Base-by-base conservation (phyloP, 2,888 invertebrate species). In the Microdon myrmicae region DNA sequence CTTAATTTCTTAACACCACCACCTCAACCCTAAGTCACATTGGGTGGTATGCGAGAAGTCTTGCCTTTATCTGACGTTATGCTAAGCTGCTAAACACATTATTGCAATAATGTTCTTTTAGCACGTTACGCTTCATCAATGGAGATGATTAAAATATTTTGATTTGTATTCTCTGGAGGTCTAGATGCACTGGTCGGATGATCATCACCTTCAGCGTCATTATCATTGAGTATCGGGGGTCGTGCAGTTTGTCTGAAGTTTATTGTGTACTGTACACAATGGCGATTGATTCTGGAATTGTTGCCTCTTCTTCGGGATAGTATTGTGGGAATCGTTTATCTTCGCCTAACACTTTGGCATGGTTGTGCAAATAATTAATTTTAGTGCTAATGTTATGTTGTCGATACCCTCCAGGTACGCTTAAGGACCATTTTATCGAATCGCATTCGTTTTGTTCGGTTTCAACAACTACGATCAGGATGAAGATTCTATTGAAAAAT, bases 81-180 rank as follows among this genome's bases (percentile, higher is more conserved):
- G 25, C 9, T 12, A 12, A 8, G 32, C 29, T 10, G n/a, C n/a
- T n/a, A n/a, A n/a, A n/a, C n/a, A n/a, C n/a, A n/a, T n/a, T n/a
- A n/a, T n/a, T n/a, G n/a, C 23, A 39, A 31, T 7, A 48, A 31
- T 44, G 35, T 51, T 49, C 56, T 45, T n/a, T 49, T 41, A 56
- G 44, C 20, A 38, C 64, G 51, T 64, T 58, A 64, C 58, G 64
- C 58, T 51, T 58, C 56, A 64, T 64, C 64, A 64, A 53, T 53
- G 58, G 58, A 64, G 58, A 64, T 64, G 64, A 64, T 64, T 64
- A 64, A 64, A 64, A 53, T 64, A 53, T 53, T 64, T 64, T 64
- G 64, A 64, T 64, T 64, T 64, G 64, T 53, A 43, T 51, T 38
- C 41, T 53, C 43, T 47, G 14, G n/a, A n/a, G n/a, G n/a, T n/a